Base-by-base conservation (phyloP, 1,140 invertebrate species). In the Eumeta japonica region DNA sequence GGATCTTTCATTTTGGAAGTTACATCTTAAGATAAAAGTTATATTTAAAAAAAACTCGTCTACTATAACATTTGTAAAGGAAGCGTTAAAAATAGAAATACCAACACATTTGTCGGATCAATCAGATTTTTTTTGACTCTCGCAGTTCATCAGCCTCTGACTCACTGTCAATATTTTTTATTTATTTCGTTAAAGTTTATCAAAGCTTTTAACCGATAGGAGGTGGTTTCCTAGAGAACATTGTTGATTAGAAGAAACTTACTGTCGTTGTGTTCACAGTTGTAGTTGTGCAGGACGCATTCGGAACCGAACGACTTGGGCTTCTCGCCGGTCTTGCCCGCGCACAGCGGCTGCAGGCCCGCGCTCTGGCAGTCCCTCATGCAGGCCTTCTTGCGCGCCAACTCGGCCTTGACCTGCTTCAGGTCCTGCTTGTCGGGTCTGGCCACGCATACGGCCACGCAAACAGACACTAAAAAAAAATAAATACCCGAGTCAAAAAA, bases 261-360 rank as follows among this genome's bases (percentile, higher is more conserved):
- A 81, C 79, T 74, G 30, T 77, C 75, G 45, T 71, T 68, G 38
- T 78, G 61, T 52, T 81, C 78, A 54, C 79, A 81, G 41, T 81
- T 81, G 56, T 79, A 76, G 43, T 81, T 81, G 37, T 72, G 68
- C 58, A 81, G 58, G 19, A 79, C 78, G 42, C 79, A 81, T 36
- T 71, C 65, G 51, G 58, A 80, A 31, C 76, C 79, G 33, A 80
- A 81, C 0, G 75, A 79, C 51, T 73, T 72, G 1, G 75, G 60
- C 34, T 73, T 75, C 18, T 75, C 65, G 1, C 71, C 77, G 3
- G 52, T 58, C 44, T 79, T 78, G 30, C 76, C 72, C 10, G 76
- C 79, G 52, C 79, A 81, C 24, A 81, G 41, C 10, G 79, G 78
- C 16, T 75, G 70, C 28, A 74, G 68, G 12, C 67, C 62, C 4